Evolutionary conservation across 2,888 invertebrate genomes (phyloP), one percentile per base, ranked within the genome.

Genomic region (Sarcophaga variegata): DNA sequence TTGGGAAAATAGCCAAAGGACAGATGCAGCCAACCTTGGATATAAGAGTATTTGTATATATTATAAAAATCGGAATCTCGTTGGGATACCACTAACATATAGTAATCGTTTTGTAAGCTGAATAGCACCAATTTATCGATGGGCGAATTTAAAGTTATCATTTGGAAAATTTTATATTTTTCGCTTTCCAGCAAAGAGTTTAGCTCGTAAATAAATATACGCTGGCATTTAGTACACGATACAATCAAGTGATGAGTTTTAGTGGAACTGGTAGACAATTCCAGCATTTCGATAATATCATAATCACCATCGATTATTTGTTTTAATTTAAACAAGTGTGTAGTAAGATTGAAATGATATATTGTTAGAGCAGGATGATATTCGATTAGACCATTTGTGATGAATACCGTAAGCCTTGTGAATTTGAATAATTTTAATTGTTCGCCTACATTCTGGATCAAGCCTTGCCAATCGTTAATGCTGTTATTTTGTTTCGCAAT

Each of bases 271-370:
- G 77, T 88, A 4, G 88, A 67, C 27, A 88, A 54, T 20, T 88
- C 81, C 17, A 90, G 11, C 72, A 90, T 62, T 80, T 91, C 91
- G 20, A 90, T 90, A 10, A 92, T 86, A 84, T 93, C 92, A 74
- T 90, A 93, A 81, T 91, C 90, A 0, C 93, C 93, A 37, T 89
- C 90, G 49, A 93, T 91, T n/a, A 89, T 83, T 84, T 93, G 92
- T 3, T 88, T 80, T 6, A 90, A 72, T 27, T 90, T 89, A 49
- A 93, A 92, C 22, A 89, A 86, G 11, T 90, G 89, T 0, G 54
- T 87, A 0, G 5, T 4, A 0, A 25, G n/a, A 3, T 88, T 81
- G 10, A 90, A 85, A 2, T 81, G 88, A 84, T 92, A 92, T 20
- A 93, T 89, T 6, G 90, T 90, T 66, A 92, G 62, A 2, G 87